Conservation (phyloP, 2,113 vertebrate species). For the Nesogale talazaci region DNA sequence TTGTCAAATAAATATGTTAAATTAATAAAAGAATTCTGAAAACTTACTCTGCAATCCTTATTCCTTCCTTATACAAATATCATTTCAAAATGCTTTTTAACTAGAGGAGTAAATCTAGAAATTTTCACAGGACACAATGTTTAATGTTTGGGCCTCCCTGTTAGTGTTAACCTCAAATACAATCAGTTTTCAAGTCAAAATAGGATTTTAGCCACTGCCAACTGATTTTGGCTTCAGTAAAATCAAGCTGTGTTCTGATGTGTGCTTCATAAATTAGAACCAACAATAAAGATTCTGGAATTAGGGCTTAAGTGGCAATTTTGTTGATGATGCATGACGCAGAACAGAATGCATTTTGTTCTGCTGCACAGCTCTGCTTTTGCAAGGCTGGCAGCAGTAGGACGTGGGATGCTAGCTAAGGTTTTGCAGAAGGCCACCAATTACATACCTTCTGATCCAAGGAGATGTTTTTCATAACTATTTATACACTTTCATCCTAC, state of each 20-base stretch:
- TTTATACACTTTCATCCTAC: constrained; percentile 57
- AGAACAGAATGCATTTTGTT: constrained; percentile 56
- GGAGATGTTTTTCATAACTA: constrained; percentile 41
- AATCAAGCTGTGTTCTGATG: constrained; percentile 64
- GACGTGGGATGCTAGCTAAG: constrained; percentile 9
- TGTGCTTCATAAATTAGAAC: constrained; percentile 71
- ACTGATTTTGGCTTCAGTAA: constrained; percentile 67
- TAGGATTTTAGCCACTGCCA: constrained; percentile 63
- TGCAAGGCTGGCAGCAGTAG: constrained; percentile 23
- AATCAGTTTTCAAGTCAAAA: constrained; percentile 72
- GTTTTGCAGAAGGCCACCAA: constrained; percentile 52
- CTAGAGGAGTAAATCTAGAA: constrained; percentile 1
- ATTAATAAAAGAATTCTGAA: background rate
- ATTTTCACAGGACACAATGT: background rate
- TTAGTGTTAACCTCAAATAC: constrained; percentile 36
- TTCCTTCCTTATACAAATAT: background rate
- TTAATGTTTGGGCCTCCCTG: background rate
- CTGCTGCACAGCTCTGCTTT: background rate
- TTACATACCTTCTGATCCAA: constrained; percentile 42
- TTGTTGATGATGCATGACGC: constrained; percentile 59
- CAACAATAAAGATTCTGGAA: constrained; percentile 68
- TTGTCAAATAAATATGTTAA: constrained; percentile 1
- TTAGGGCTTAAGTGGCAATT: constrained; percentile 62
- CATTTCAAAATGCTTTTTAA: constrained; percentile 13
- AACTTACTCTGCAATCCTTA: background rate